Evolutionary conservation across 2,888 invertebrate genomes (phyloP), one percentile per base, ranked within the genome.

Genomic region (Andrena bicolor): DNA sequence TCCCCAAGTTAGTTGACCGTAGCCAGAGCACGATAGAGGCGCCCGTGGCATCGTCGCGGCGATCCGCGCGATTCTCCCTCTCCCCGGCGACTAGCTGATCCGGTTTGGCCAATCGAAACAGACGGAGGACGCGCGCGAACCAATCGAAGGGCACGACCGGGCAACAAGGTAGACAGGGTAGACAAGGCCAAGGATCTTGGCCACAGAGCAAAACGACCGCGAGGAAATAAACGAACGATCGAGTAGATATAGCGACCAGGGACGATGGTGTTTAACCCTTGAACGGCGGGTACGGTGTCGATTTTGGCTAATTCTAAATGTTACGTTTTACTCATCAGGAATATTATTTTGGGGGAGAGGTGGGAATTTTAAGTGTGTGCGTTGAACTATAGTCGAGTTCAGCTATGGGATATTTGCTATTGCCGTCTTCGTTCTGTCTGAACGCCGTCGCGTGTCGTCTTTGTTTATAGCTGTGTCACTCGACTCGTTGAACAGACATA

Each of bases 101-200:
- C 89, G 89, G 87, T 88, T 87, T 87, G 68, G 48, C 87, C 88
- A 84, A 88, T 88, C 83, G 56, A 58, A 73, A 80, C 66, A 73
- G 26, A 77, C 63, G 82, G 68, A 70, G 83, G 49, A 86, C 80
- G 82, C 70, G 88, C 83, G 84, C 81, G 83, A 77, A 84, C 88
- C 88, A 83, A 88, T 88, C 86, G 86, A 83, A 76, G 63, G 35
- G 65, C 66, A 48, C 35, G 48, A 49, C n/a, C 65, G 32, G 32
- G 61, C 28, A n/a, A 66, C 49, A 71, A 32, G 71, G 80, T 74
- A 78, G 80, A 73, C 76, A 66, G 76, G 73, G 65, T 66, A 30
- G 73, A 71, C 60, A 53, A 23, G 49, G 66, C 58, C 49, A 32
- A 49, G 58, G 63, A 65, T 13, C 30, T 68, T 41, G 28, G 32